Conservation (phyloP, 2,113 vertebrate species). For the Alethe diademata region DNA sequence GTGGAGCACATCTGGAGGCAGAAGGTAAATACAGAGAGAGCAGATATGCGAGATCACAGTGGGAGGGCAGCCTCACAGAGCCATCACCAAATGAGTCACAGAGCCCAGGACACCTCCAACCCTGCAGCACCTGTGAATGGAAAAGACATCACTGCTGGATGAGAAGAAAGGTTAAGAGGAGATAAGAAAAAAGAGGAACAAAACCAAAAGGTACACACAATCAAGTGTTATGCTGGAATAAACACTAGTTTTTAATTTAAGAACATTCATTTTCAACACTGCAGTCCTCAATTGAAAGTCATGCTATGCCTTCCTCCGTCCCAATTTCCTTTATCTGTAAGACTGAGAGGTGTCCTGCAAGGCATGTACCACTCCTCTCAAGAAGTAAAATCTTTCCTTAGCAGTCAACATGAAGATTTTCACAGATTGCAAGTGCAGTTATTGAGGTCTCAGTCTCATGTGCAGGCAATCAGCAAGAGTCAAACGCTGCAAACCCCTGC, state of each 20-base stretch:
- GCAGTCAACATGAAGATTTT: not conserved
- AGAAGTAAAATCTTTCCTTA: not conserved
- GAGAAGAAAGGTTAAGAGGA: not conserved
- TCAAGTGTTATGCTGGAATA: not conserved
- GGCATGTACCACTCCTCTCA: not conserved
- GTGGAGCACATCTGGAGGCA: not conserved
- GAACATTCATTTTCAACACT: not conserved
- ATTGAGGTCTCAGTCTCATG: fast-evolving
- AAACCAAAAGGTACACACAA: not conserved
- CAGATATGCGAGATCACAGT: not conserved
- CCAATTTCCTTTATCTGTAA: not conserved
- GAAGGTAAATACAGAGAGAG: not conserved
- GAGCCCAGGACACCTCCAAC: not conserved
- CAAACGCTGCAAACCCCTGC: not conserved
- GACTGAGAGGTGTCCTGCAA: not conserved
- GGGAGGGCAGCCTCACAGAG: not conserved
- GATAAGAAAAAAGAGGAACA: not conserved
- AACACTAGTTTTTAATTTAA: not conserved
- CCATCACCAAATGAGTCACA: not conserved
- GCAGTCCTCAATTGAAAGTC: not conserved
- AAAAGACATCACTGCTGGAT: not conserved
- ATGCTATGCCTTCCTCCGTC: not conserved
- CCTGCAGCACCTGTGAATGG: not conserved
- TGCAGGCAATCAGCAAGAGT: not conserved
- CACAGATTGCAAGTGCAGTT: not conserved